Base-by-base conservation (phyloP, 2,888 invertebrate genomes). In the Cheilosia pagana region DNA sequence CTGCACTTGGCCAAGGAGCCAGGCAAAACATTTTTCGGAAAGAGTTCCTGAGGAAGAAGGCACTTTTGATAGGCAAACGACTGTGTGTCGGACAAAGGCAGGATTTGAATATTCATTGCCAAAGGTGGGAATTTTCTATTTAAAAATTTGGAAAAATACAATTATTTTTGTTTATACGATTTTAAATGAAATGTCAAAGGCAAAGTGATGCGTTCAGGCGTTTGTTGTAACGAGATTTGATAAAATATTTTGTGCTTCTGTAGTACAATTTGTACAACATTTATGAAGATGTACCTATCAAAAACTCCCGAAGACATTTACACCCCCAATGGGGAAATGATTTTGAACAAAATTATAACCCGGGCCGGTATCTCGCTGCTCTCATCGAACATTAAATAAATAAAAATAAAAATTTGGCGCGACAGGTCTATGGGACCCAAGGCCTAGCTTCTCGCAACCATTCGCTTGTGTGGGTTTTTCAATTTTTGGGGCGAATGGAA, bases 31-130 rank as follows among this genome's bases (percentile, higher is more conserved):
- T 6, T 6, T 16, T 48, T 52, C 7, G 86, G 86, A 45, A 76
- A 86, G 3, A 62, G 8, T n/a, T 81, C 72, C 3, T 43, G 28
- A 0, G 81, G 81, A 39, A 86, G 19, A 0, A 86, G 21, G 25
- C 86, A 86, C 57, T 86, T 86, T 57, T 86, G 86, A 7, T 63
- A 77, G 14, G 16, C 35, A 57, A 63, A 72, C 0, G 76, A 52
- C 19, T 86, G 72, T 12, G 60, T 39, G 8, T 77, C 68, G n/a
- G 71, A 76, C 1, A 86, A 39, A 2, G 67, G 63, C 8, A 81
- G 39, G 3, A 81, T 50, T 68, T 77, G 60, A 23, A 81, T 21
- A 53, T 86, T 57, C 72, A 86, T 81, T 19, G 43, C 10, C 10
- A 55, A n/a, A 14, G 12, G 10, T 23, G 23, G 12, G 14, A 4